Evolutionary conservation across 2,113 vertebrate species (phyloP), one percentile per base, ranked within the genome.

Genomic region (Parotia lawesii): DNA sequence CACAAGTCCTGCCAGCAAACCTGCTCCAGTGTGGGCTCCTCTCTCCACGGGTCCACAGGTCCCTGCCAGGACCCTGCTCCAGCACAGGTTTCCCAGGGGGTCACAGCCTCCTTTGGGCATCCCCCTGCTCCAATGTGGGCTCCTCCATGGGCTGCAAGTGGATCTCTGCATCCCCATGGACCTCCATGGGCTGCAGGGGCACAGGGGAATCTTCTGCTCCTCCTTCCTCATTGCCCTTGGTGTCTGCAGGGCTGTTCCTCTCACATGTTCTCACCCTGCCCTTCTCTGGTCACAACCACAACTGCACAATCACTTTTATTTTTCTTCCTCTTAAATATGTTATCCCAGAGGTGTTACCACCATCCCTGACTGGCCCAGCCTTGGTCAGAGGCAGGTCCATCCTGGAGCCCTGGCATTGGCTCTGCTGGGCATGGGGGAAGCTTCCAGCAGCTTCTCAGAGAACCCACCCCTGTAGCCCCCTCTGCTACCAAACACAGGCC

Each of bases 391-490:
- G 20, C 10, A 15, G 29, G 20, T 4, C 40, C 61, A 23, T 64
- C 61, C 40, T 44, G 38, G 20, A 16, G 5, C 7, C 14, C 0
- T 2, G 12, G 20, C 19, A 1, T 16, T 64, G 40, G 19, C 14
- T 15, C 28, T 64, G 40, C 61, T 64, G 61, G 40, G 14, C 61
- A 16, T 11, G 28, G 28, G 28, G 38, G 28, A 64, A 31, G 19
- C 28, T 42, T 22, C 19, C 61, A 42, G 61, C 61, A 44, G 20
- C 61, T 44, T 44, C 61, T 61, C 12, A 28, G 11, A 13, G 25
- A 28, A 38, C 2, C 25, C 58, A 38, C 8, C 58, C 58, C 35
- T 38, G 9, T 10, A 58, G 56, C 2, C 37, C 27, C 60, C 27
- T 29, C 27, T 29, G 25, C 25, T 9, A 38, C 40, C 29, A 45